phyloP scores from a whole-genome alignment of 2,888 invertebrate species.

The Acleris laterana region DNA sequence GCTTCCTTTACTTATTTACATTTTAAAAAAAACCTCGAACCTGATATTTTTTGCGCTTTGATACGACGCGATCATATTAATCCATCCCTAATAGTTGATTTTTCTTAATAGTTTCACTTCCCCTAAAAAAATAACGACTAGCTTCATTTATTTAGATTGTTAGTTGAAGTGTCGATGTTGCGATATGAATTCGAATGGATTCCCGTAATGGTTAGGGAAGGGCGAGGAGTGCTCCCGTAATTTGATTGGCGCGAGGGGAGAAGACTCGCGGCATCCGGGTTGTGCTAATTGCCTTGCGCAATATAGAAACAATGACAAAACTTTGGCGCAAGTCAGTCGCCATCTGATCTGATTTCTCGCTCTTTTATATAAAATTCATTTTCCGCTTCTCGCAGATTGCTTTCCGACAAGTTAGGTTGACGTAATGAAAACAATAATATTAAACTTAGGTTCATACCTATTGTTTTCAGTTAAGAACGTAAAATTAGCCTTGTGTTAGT shows the following conservation, averaged over 20 bases:
- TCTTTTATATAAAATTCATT: constrained; percentile 81
- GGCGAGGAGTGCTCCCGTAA: constrained; percentile 60
- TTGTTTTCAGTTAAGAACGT: constrained; percentile 48
- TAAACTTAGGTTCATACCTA: constrained; percentile 73
- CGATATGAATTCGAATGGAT: constrained; percentile 62
- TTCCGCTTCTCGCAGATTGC: constrained; percentile 77
- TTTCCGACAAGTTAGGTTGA: constrained; percentile 67
- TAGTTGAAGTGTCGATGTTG: constrained; percentile 72
- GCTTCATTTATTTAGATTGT: constrained; percentile 56
- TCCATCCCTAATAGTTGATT: too few species aligned
- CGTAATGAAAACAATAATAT: constrained; percentile 69
- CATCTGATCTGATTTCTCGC: constrained; percentile 67
- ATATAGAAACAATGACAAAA: constrained; percentile 83
- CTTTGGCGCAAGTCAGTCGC: constrained; percentile 68
- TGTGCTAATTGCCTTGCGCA: constrained; percentile 81
- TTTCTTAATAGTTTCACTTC: not conserved
- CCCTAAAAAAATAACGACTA: constrained; percentile 37
- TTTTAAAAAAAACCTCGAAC: too few species aligned
- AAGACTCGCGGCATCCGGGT: constrained; percentile 65
- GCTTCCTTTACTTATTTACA: too few species aligned
- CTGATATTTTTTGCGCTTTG: too few species aligned
- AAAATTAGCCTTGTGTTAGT: too few species aligned
- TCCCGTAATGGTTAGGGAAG: constrained; percentile 64
- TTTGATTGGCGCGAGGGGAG: constrained; percentile 72
- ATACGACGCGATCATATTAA: too few species aligned